Conservation (phyloP, 1,140 invertebrate species). For the Ooceraea biroi region DNA sequence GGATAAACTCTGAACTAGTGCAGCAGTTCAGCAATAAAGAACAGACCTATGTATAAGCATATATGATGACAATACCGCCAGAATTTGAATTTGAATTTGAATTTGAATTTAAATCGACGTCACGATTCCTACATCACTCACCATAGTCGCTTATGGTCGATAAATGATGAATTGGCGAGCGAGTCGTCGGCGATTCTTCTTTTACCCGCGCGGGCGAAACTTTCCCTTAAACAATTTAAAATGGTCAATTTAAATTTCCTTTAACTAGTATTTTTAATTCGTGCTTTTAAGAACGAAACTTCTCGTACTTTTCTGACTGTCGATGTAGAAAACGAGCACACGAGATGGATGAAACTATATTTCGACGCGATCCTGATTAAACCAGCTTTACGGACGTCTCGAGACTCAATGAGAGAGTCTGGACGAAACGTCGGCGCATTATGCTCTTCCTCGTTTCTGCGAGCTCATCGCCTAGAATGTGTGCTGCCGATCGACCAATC, state of each 20-base stretch:
- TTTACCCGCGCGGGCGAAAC: neutral
- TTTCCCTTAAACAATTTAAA: too few relatives aligned
- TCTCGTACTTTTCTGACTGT: neutral
- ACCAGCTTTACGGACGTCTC: neutral
- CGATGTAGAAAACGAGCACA: neutral
- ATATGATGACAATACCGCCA: neutral
- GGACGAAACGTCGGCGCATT: neutral
- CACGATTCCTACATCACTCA: neutral
- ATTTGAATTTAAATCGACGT: conserved; percentile 4
- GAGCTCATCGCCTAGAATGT: neutral
- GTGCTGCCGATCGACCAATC: neutral
- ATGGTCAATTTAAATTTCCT: neutral
- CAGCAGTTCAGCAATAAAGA: too few relatives aligned
- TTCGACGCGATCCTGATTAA: neutral
- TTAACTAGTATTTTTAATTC: neutral
- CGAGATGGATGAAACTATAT: neutral
- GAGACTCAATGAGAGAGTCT: conserved; percentile 7
- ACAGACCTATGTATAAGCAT: too few relatives aligned
- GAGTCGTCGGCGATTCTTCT: neutral
- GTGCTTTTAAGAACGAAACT: neutral
- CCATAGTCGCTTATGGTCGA: neutral
- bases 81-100: conserved; percentile 2
- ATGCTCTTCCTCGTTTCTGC: neutral
- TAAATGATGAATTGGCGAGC: neutral
- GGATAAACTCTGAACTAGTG: too few relatives aligned